Evolutionary conservation across 2,888 invertebrate species (phyloP).

Genomic region (Cepaea hortensis): DNA sequence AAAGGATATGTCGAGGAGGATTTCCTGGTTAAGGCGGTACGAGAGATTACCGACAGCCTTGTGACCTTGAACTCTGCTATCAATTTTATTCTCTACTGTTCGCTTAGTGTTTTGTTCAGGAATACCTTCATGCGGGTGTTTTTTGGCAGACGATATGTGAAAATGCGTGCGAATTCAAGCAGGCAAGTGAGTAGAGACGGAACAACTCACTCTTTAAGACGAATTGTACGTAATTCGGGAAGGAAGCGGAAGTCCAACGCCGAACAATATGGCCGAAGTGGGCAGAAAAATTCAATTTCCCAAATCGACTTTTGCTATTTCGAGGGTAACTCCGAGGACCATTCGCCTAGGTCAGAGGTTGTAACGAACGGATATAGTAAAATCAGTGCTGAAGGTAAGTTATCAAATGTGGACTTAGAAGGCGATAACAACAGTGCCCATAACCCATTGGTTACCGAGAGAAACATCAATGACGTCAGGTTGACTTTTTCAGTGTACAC

Average conservation of each 20-base stretch:
- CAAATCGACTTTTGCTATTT: constrained; percentile 9
- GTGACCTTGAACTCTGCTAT: constrained; percentile 74
- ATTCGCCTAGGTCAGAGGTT: constrained; percentile 9
- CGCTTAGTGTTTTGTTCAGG: constrained; percentile 72
- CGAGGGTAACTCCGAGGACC: constrained; percentile 3
- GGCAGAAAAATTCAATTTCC: not conserved
- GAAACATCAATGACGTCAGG: not conserved
- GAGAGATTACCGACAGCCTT: constrained; percentile 75
- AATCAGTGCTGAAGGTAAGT: not conserved
- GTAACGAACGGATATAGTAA: not conserved
- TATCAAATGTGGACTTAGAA: not conserved
- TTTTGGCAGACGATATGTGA: constrained; percentile 36
- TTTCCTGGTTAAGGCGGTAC: constrained; percentile 69
- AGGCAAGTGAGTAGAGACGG: constrained; percentile 26
- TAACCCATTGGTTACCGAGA: not conserved
- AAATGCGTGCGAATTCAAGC: constrained; percentile 22
- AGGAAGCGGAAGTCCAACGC: no score
- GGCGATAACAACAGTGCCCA: not conserved
- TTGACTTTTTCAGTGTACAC: constrained; percentile 19
- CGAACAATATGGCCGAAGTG: not conserved
- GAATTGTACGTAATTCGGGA: not conserved
- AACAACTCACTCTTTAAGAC: not conserved
- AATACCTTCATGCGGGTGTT: constrained; percentile 63
- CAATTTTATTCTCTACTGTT: constrained; percentile 74
- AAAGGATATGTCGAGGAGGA: constrained; percentile 74